A percentile compares a stretch with the other conserved stretches of the same genome.
phyloP scores from a whole-genome alignment of 2,797 vertebrate species.

The Adelosebastes latens region DNA sequence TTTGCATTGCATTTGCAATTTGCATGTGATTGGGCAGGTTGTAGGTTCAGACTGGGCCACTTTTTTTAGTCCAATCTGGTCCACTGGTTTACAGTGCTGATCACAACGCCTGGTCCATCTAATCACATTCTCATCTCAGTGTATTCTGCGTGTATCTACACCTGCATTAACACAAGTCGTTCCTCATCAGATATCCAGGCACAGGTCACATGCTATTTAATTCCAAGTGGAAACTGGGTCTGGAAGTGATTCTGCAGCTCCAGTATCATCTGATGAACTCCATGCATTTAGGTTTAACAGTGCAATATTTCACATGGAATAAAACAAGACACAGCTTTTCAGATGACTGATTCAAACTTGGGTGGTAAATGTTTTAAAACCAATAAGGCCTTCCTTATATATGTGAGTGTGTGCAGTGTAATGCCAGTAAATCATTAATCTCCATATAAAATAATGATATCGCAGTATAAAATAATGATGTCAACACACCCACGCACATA shows the following conservation, averaged over 20 bases:
- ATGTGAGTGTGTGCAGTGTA: not conserved
- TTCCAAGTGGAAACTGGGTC: not conserved
- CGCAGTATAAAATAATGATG: conserved; percentile 31
- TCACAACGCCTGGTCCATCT: not conserved
- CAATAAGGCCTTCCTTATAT: not conserved
- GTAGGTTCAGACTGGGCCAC: not conserved
- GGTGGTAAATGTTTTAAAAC: not conserved
- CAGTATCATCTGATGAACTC: not conserved
- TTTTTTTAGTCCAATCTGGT: not conserved
- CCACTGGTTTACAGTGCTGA: not conserved
- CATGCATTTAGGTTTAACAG: too few relatives aligned
- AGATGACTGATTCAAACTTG: not conserved
- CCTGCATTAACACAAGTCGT: not conserved
- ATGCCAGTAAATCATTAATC: conserved; percentile 20
- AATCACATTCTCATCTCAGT: not conserved
- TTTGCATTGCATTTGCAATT: too few relatives aligned
- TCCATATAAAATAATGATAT: conserved; percentile 35
- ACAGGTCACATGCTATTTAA: not conserved
- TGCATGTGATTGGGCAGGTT: too few relatives aligned
- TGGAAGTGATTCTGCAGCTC: not conserved
- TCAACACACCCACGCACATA: not conserved
- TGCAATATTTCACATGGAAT: not conserved
- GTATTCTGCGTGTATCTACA: not conserved
- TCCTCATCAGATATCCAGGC: not conserved
- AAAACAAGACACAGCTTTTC: not conserved